Evolutionary conservation across 23 tunicate genomes (phyloP).

Genomic region (Ciona savignyi): DNA sequence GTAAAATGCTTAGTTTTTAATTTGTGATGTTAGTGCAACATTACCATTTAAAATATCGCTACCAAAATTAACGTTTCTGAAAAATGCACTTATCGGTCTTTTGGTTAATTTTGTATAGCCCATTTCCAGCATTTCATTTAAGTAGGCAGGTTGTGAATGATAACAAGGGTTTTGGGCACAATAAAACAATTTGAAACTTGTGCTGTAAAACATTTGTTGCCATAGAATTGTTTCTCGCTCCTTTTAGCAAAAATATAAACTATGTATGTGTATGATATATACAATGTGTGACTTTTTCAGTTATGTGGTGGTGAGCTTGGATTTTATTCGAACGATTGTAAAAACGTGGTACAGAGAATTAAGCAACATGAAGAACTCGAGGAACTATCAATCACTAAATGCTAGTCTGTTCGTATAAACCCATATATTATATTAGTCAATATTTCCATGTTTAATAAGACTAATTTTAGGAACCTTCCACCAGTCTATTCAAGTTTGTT

Average conservation of each 20-base stretch:
- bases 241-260: background rate
- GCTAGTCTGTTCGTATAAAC: slow-evolving; percentile 44
- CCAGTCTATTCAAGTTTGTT: slow-evolving; percentile 39
- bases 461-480: slow-evolving; percentile 50
- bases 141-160: too few species aligned
- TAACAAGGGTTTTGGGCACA: too few species aligned
- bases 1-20: too few species aligned
- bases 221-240: background rate
- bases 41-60: too few species aligned
- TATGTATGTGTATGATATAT: background rate
- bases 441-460: background rate
- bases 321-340: slow-evolving; percentile 52
- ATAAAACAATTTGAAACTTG: too few species aligned
- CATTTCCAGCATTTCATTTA: too few species aligned
- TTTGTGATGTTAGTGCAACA: too few species aligned
- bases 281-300: slow-evolving; percentile 11
- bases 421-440: background rate
- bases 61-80: too few species aligned
- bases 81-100: too few species aligned
- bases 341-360: slow-evolving; percentile 73
- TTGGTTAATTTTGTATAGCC: too few species aligned
- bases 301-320: slow-evolving; percentile 47
- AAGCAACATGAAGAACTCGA: slow-evolving; percentile 29
- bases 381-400: slow-evolving; percentile 10
- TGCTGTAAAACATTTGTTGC: too few species aligned